Percentiles rank a stretch among this genome's conserved stretches.
phyloP scores from a whole-genome alignment of 2,113 vertebrate genomes.

The Pteruthius melanotis region DNA sequence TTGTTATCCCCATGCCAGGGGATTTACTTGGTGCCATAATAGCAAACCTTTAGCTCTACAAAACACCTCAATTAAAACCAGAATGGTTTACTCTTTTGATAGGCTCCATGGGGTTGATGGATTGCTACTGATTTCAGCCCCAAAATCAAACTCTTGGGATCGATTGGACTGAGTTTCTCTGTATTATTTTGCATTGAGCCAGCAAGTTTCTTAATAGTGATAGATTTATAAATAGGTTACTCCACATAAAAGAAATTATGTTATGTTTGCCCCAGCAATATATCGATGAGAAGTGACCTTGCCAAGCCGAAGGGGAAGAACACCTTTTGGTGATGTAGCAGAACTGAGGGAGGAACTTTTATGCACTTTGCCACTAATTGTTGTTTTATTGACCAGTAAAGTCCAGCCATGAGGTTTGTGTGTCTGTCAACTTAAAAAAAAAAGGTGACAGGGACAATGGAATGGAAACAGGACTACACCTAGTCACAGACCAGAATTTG shows the following conservation, averaged over 20 bases:
- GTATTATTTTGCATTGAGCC: not conserved
- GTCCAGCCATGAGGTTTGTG: not conserved
- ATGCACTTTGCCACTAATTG: not conserved
- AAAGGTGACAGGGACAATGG: not conserved
- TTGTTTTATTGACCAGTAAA: not conserved
- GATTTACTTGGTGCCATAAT: not conserved
- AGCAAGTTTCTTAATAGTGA: slow-evolving; percentile 17
- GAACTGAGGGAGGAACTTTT: not conserved
- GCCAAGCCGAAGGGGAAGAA: not conserved
- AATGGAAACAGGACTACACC: not conserved
- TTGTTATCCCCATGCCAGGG: not conserved
- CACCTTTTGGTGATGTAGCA: not conserved
- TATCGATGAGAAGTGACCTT: slow-evolving; percentile 28
- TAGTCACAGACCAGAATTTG: not conserved
- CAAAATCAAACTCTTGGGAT: not conserved
- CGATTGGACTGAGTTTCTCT: not conserved
- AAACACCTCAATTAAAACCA: not conserved
- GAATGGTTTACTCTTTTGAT: not conserved
- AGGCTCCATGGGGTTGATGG: not conserved
- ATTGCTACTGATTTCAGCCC: not conserved
- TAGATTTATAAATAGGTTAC: not conserved
- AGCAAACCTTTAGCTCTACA: not conserved
- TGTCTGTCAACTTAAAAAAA: not conserved
- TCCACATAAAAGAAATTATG: slow-evolving; percentile 4
- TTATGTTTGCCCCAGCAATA: not conserved